Conservation (phyloP, 2,797 vertebrate genomes). For the Vespertilio murinus region DNA sequence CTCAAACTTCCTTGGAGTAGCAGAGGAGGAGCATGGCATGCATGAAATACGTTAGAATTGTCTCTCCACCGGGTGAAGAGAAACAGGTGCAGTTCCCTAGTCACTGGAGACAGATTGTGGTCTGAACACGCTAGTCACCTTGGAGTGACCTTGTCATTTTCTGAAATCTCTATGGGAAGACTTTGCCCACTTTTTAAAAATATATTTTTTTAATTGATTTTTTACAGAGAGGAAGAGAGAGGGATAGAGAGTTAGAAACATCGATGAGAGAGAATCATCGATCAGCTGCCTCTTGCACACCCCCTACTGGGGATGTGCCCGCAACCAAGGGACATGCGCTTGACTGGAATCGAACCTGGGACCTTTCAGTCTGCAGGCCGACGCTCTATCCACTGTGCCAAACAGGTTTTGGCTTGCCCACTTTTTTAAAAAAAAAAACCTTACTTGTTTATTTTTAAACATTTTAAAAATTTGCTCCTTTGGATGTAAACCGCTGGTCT, state of each 20-base stretch:
- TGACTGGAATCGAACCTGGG: too few relatives aligned
- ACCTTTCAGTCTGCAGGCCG: too few relatives aligned
- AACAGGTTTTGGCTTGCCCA: too few relatives aligned
- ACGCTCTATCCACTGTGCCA: too few relatives aligned
- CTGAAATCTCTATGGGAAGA: background rate
- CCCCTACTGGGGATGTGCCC: too few relatives aligned
- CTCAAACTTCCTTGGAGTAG: background rate
- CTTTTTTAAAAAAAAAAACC: background rate
- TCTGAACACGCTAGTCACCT: background rate
- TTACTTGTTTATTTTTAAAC: background rate
- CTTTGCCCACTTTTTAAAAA: background rate
- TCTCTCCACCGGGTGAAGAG: background rate
- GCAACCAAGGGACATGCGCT: too few relatives aligned
- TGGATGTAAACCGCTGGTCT: background rate
- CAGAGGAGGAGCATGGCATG: background rate
- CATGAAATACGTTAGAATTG: background rate
- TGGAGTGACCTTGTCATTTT: background rate
- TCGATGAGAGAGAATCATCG: too few relatives aligned
- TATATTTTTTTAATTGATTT: too few relatives aligned
- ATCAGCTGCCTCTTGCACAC: too few relatives aligned
- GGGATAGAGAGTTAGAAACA: too few relatives aligned
- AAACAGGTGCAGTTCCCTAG: background rate
- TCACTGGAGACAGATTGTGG: background rate
- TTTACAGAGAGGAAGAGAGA: too few relatives aligned
- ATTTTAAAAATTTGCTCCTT: background rate